Conservation (phyloP, 2,888 invertebrate species). For the Argyra leucocephala region DNA sequence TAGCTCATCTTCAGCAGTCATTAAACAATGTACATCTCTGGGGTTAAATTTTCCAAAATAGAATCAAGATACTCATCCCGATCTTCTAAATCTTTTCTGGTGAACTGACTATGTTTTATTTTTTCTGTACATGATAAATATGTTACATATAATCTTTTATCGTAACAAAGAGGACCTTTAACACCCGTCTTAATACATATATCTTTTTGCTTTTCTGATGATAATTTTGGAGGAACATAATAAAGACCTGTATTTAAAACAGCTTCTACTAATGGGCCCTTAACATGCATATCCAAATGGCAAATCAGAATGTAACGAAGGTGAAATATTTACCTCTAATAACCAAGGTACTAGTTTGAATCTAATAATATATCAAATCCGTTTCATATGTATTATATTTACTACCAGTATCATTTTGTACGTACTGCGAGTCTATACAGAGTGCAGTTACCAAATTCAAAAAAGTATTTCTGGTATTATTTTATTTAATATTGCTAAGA, state of each 20-base stretch:
- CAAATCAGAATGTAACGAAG: constrained; percentile 78
- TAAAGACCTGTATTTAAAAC: constrained; percentile 89
- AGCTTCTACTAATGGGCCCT: constrained; percentile 82
- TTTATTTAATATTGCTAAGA: too few relatives aligned
- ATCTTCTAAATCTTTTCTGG: constrained; percentile 36
- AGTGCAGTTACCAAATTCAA: too few relatives aligned
- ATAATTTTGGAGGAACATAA: constrained; percentile 49
- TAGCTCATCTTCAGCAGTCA: constrained; percentile 81
- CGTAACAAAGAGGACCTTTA: constrained; percentile 52
- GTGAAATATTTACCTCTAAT: constrained; percentile 87
- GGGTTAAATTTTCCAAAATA: constrained; percentile 75
- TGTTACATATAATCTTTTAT: constrained; percentile 59
- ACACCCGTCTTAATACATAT: constrained; percentile 36
- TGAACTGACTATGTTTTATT: constrained; percentile 46
- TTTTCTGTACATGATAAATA: constrained; percentile 60
- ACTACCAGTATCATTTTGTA: constrained; percentile 63
- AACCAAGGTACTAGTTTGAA: constrained; percentile 89
- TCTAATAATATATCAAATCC: constrained; percentile 92
- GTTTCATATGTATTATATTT: constrained; percentile 88
- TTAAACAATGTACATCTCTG: constrained; percentile 83
- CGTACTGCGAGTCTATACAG: too few relatives aligned
- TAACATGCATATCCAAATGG: constrained; percentile 85
- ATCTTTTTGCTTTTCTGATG: constrained; percentile 37
- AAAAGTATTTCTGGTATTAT: too few relatives aligned
- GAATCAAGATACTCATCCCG: constrained; percentile 55